phyloP scores from a whole-genome alignment of 2,797 vertebrate genomes.

The Smutsia gigantea region DNA sequence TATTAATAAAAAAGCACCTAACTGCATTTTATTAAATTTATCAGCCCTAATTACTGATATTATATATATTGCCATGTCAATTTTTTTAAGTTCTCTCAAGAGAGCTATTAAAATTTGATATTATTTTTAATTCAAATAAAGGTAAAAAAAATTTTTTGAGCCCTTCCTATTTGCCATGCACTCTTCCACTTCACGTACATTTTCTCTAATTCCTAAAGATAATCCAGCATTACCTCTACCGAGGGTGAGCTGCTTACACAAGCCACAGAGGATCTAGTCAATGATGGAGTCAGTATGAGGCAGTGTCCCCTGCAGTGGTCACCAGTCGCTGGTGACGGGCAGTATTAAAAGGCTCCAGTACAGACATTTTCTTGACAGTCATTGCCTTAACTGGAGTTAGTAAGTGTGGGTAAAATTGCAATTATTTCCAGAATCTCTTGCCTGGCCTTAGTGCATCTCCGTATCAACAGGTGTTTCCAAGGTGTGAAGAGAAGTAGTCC shows the following conservation, averaged over 20 bases:
- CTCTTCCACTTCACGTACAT: background rate
- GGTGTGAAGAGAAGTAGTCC: too few relatives aligned
- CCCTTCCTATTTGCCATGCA: background rate
- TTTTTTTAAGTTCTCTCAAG: background rate
- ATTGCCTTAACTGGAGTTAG: background rate
- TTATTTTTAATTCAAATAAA: conserved; percentile 11
- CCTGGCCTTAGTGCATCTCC: too few relatives aligned
- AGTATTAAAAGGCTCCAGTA: background rate
- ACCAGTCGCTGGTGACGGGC: too few relatives aligned
- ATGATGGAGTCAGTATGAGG: background rate
- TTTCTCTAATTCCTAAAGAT: background rate
- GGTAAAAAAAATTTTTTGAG: background rate
- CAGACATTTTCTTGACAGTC: background rate
- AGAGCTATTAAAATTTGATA: background rate
- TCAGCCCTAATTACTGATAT: background rate
- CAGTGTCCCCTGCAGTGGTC: background rate
- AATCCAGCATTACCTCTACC: background rate
- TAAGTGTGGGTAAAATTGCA: too few relatives aligned
- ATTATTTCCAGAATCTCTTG: too few relatives aligned
- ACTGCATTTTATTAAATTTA: background rate
- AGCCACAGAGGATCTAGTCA: background rate
- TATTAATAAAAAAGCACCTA: background rate
- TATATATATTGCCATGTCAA: background rate
- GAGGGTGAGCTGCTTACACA: background rate
- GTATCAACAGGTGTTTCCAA: too few relatives aligned